A percentile compares a stretch with the other conserved stretches of the same genome.
Conservation (phyloP, 2,113 vertebrate genomes). For the Progne subis region DNA sequence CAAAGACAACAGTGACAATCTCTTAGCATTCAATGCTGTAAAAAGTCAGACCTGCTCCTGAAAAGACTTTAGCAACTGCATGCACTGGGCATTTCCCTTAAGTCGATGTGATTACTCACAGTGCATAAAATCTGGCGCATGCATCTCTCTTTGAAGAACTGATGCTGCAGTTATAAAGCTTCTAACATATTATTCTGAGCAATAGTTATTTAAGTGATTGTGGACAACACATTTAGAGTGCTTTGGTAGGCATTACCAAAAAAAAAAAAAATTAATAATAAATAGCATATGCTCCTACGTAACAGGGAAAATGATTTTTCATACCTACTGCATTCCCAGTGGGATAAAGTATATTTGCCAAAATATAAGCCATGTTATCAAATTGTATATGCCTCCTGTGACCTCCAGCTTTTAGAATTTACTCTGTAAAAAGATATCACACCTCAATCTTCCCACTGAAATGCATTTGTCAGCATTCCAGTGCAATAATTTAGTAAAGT, state of each 20-base stretch:
- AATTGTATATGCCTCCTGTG: background rate
- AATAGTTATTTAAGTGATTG: background rate
- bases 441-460: background rate
- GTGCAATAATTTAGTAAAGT: background rate
- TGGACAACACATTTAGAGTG: background rate
- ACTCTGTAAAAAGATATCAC: background rate
- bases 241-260: background rate
- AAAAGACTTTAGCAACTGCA: background rate
- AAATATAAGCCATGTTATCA: background rate
- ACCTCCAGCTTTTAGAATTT: slow-evolving; percentile 1
- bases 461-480: background rate
- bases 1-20: background rate
- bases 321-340: background rate
- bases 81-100: background rate
- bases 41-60: background rate
- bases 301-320: background rate
- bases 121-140: background rate
- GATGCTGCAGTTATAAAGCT: background rate
- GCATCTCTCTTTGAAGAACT: background rate
- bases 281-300: background rate
- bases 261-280: background rate
- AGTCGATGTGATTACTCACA: background rate
- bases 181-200: background rate
- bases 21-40: background rate
- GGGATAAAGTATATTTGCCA: background rate